Conservation (phyloP, 1,140 invertebrate genomes). For the Trinorchestia longiramus region DNA sequence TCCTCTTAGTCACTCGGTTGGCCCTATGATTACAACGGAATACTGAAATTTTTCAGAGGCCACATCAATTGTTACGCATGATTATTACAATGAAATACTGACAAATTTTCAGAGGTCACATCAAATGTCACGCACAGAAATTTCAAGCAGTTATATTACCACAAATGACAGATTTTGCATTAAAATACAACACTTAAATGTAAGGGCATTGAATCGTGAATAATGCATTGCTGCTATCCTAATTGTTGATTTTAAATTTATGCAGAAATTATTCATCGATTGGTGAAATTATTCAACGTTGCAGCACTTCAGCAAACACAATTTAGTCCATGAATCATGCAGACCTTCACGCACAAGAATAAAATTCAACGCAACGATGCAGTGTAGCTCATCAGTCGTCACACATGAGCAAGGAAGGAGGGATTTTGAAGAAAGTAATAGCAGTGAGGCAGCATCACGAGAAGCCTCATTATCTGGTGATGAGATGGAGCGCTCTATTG, state of each 20-base stretch:
- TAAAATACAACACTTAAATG: not conserved
- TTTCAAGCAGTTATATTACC: not conserved
- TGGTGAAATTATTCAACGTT: not conserved
- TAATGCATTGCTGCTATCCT: not conserved
- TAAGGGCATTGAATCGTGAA: not conserved
- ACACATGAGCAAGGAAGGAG: not conserved
- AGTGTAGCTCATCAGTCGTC: not conserved
- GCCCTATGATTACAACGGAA: not conserved
- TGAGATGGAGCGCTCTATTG: conserved; percentile 23
- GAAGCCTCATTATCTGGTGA: conserved; percentile 21
- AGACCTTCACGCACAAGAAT: not conserved
- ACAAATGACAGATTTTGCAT: not conserved
- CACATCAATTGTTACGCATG: not conserved
- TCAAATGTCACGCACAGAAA: not conserved
- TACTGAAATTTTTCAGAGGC: not conserved
- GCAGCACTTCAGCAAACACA: not conserved
- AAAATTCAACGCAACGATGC: not conserved
- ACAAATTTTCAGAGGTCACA: not conserved
- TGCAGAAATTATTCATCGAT: not conserved
- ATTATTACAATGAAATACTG: not conserved
- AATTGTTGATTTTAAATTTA: not conserved
- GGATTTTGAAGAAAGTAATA: not conserved
- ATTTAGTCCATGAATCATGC: not conserved
- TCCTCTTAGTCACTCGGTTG: not conserved
- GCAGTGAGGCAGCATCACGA: not conserved